phyloP scores from a whole-genome alignment of 2,888 invertebrate genomes.

The Drosophila testacea region DNA sequence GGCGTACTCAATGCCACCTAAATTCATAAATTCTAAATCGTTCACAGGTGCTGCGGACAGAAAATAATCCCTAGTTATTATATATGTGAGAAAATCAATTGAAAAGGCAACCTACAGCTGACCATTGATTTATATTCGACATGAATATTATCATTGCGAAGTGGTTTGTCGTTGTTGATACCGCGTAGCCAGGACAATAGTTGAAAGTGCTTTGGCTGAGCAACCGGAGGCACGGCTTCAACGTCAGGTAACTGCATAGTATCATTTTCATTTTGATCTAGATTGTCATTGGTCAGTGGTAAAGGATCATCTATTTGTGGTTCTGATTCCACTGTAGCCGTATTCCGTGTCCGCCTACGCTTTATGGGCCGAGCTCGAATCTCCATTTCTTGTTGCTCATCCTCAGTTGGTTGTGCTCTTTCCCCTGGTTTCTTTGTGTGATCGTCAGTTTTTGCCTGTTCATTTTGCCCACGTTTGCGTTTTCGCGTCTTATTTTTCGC shows the following conservation, averaged over 20 bases:
- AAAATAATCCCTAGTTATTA: background rate
- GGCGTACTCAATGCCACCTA: slow-evolving; percentile 70
- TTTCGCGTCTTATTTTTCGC: background rate
- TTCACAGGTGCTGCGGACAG: slow-evolving; percentile 34
- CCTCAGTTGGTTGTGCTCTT: background rate
- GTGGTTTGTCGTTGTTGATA: slow-evolving; percentile 22
- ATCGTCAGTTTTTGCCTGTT: background rate
- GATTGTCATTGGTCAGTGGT: background rate
- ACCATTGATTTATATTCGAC: slow-evolving; percentile 10
- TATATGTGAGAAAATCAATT: background rate
- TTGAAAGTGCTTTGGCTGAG: background rate
- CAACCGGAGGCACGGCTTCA: background rate
- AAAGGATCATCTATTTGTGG: background rate
- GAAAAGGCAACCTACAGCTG: slow-evolving; percentile 29
- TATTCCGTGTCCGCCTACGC: background rate
- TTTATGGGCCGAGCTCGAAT: background rate
- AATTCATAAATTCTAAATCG: slow-evolving; percentile 48
- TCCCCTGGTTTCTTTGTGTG: too few relatives aligned
- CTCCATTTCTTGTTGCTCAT: background rate
- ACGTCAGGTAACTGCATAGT: background rate
- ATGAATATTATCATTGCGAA: background rate
- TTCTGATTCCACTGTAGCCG: background rate
- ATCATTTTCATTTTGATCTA: background rate
- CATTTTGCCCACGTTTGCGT: slow-evolving; percentile 1
- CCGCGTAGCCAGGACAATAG: slow-evolving; percentile 40